Evolutionary conservation across 2,113 vertebrate species (phyloP).

Genomic region (Paramisgurnus dabryanus): DNA sequence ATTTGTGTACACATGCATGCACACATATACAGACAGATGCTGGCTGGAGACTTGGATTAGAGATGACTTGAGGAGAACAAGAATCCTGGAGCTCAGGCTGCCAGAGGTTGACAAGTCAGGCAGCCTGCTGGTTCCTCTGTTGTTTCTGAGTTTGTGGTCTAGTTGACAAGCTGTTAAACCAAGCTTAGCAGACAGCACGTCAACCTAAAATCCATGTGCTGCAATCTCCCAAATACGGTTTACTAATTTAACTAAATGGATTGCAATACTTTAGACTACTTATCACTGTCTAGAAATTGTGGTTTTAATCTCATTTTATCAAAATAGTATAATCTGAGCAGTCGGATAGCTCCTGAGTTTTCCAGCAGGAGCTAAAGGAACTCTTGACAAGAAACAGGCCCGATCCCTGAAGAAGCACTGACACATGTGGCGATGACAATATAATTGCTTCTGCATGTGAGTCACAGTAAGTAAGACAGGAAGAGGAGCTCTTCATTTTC

Average conservation of each 20-base stretch:
- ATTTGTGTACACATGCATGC: neutral
- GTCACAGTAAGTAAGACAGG: conserved; percentile 8
- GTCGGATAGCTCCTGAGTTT: neutral
- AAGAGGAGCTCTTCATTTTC: conserved; percentile 34
- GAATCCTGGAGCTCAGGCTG: conserved; percentile 34
- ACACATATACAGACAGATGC: conserved; percentile 23
- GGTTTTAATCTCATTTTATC: neutral
- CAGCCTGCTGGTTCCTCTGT: conserved; percentile 8
- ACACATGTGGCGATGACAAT: neutral
- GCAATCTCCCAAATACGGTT: conserved; percentile 1
- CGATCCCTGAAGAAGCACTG: neutral
- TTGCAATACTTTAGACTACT: neutral
- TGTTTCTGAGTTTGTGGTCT: neutral
- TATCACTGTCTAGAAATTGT: conserved; percentile 3
- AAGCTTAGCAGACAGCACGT: neutral
- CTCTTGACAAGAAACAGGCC: conserved; percentile 10
- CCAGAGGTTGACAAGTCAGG: conserved; percentile 40
- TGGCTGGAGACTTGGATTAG: conserved; percentile 20
- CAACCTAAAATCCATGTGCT: neutral
- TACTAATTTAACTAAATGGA: neutral
- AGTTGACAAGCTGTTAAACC: conserved; percentile 37
- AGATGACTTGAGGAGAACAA: conserved; percentile 11
- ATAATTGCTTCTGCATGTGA: neutral
- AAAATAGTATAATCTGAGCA: neutral
- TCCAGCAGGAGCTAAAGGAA: neutral